These are phyloP conservation scores for Crypturellus undulatus DNA, from an alignment of 2,113 vertebrate species.

Conservation along the genomic window DNA sequence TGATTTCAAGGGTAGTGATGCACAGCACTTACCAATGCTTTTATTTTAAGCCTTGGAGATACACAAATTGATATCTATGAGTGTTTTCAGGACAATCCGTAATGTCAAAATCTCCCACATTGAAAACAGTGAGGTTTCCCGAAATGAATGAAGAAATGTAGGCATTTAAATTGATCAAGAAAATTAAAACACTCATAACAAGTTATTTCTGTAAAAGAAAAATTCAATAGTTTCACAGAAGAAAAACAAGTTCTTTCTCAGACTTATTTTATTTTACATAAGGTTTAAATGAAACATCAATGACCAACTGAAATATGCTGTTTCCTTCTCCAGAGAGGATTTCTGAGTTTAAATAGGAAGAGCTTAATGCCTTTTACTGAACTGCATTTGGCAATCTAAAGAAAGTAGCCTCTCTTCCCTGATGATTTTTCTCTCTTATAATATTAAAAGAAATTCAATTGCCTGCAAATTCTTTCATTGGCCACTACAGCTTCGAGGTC, in stretches of 20 bases:
- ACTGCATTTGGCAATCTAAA: background rate
- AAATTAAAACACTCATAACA: conserved; percentile 40
- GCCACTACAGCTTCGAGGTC: background rate
- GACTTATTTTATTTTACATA: conserved; percentile 28
- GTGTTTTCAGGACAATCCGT: background rate
- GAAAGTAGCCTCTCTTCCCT: background rate
- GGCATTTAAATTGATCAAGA: background rate
- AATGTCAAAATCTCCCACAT: background rate
- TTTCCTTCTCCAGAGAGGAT: conserved; percentile 29
- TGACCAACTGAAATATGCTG: conserved; percentile 22
- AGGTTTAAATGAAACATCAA: conserved; percentile 25
- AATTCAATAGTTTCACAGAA: background rate
- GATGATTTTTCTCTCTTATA: background rate
- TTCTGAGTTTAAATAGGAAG: conserved; percentile 8
- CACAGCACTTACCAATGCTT: background rate
- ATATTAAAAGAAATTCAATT: background rate
- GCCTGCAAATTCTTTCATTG: background rate
- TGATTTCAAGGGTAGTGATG: background rate
- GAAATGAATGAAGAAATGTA: conserved; percentile 7
- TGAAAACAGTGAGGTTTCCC: conserved; percentile 33
- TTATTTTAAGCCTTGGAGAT: conserved; percentile 28
- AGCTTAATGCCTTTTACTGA: conserved; percentile 3
- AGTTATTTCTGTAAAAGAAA: conserved; percentile 18
- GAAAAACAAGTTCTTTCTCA: background rate
- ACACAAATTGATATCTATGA: conserved; percentile 31